Evolutionary conservation across 2,797 vertebrate genomes (phyloP).

Genomic region (Onychomys torridus): DNA sequence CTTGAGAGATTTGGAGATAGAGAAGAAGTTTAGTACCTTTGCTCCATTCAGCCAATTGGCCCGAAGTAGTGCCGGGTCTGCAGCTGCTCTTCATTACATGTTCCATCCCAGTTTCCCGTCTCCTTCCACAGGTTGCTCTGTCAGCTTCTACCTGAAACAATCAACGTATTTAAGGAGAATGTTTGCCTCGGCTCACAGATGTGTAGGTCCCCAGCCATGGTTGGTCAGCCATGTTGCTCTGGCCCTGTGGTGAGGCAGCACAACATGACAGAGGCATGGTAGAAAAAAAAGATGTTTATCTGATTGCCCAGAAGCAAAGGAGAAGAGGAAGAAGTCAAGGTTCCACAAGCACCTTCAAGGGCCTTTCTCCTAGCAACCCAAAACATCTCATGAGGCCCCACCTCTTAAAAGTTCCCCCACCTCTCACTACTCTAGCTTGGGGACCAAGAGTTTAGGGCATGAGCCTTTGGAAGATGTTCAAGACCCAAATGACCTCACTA

Average conservation of each 20-base stretch:
- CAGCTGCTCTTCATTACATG: accelerated
- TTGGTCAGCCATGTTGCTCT: not conserved
- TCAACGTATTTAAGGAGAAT: not conserved
- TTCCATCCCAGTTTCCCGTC: too few relatives aligned
- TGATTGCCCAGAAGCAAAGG: not conserved
- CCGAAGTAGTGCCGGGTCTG: not conserved
- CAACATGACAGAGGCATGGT: too few relatives aligned
- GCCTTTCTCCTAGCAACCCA: not conserved
- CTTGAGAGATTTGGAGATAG: not conserved
- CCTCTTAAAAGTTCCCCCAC: not conserved
- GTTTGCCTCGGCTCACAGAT: not conserved
- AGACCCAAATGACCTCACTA: not conserved
- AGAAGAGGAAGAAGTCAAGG: not conserved
- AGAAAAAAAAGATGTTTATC: not conserved
- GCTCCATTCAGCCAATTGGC: not conserved
- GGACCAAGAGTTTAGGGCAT: not conserved
- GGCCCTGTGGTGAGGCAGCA: not conserved
- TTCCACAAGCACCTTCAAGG: not conserved
- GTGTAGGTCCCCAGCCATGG: not conserved
- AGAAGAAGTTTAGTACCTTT: not conserved
- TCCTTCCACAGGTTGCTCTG: not conserved
- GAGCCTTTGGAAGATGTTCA: not conserved
- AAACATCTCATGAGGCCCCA: not conserved
- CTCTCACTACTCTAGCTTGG: not conserved
- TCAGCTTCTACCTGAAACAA: not conserved